Evolutionary conservation across 2,888 invertebrate species (phyloP).

Genomic region (Celastrina argiolus): DNA sequence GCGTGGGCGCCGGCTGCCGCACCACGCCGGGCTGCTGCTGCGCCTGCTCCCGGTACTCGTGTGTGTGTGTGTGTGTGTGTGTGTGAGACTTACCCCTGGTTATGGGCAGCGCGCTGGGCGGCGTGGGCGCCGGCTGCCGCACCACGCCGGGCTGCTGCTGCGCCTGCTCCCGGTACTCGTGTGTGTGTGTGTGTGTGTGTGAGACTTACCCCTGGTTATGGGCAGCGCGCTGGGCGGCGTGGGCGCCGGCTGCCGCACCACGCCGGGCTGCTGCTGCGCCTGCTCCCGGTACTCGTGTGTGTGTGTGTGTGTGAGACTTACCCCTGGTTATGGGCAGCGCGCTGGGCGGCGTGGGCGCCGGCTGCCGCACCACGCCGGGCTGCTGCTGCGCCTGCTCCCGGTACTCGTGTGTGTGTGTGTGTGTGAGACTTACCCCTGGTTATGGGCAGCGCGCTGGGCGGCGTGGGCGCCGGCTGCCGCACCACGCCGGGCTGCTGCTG

Average conservation of each 20-base stretch:
- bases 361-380: constrained; percentile 83
- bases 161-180: constrained; percentile 89
- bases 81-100: constrained; percentile 48
- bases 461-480: constrained; percentile 80
- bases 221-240: constrained; percentile 63
- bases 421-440: constrained; percentile 48
- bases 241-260: constrained; percentile 83
- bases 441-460: constrained; percentile 60
- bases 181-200: constrained; percentile 42
- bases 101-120: constrained; percentile 60
- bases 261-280: constrained; percentile 83
- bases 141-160: constrained; percentile 84
- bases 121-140: constrained; percentile 80
- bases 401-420: constrained; percentile 82
- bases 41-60: too few relatives aligned
- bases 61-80: neutral
- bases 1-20: too few relatives aligned
- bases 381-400: constrained; percentile 85
- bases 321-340: constrained; percentile 56
- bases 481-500: constrained; percentile 84
- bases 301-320: constrained; percentile 33
- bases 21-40: too few relatives aligned
- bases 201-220: constrained; percentile 52
- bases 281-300: constrained; percentile 89
- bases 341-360: constrained; percentile 76